A percentile compares a stretch with the other conserved stretches of the same genome.
phyloP scores from a whole-genome alignment of 2,888 invertebrate genomes.

The Drosophila tripunctata region DNA sequence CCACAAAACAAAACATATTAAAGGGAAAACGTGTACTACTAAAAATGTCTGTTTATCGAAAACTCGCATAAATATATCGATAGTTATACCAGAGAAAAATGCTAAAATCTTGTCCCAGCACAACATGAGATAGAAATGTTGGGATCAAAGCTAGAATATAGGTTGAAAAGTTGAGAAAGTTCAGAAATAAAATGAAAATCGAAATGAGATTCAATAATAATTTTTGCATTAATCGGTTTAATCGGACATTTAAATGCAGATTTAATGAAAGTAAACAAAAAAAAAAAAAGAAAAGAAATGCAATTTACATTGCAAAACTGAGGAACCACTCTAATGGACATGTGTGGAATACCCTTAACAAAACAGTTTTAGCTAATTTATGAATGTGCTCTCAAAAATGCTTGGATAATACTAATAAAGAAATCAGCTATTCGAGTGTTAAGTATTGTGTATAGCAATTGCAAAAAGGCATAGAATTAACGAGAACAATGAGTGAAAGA shows the following conservation, averaged over 20 bases:
- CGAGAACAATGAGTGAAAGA: conserved; percentile 18
- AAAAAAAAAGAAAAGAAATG: background rate
- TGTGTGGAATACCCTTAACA: conserved; percentile 8
- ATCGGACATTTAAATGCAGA: background rate
- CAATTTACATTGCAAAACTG: background rate
- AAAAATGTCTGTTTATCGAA: background rate
- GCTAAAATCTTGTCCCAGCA: background rate
- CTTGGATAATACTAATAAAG: conserved; percentile 36
- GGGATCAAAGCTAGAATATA: too few species aligned
- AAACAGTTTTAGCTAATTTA: conserved; percentile 9
- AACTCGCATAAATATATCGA: conserved; percentile 10
- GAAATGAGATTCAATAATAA: background rate
- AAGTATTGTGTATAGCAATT: background rate
- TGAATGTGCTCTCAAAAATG: conserved; percentile 21
- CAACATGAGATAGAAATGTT: background rate
- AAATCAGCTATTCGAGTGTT: conserved; percentile 13
- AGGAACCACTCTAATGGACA: background rate
- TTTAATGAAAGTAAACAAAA: background rate
- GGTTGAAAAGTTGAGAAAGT: background rate
- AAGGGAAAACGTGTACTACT: background rate
- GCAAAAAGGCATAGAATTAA: conserved; percentile 10
- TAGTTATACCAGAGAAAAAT: background rate
- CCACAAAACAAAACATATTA: background rate
- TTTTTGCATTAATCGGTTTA: background rate
- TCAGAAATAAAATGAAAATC: background rate